A percentile compares a stretch with the other conserved stretches of the same genome.
Conservation (phyloP, 2,888 invertebrate genomes). For the Rhogogaster chlorosoma region DNA sequence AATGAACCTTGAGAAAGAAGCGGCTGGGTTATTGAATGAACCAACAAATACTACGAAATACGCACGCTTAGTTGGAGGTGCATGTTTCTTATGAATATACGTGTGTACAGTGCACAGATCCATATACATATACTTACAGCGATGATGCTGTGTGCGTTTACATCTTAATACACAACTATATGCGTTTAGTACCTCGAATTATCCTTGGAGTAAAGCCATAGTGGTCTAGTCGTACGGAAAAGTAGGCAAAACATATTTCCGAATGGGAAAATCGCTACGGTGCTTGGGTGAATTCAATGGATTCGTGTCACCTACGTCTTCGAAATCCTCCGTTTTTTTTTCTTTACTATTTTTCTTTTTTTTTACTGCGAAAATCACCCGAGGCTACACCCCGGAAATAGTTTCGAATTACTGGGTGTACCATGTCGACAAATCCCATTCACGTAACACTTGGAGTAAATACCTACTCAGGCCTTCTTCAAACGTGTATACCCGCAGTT, state of each 20-base stretch:
- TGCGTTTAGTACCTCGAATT: constrained; percentile 4
- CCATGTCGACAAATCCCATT: not conserved
- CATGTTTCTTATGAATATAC: not conserved
- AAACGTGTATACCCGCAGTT: not conserved
- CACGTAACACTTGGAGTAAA: constrained; percentile 6
- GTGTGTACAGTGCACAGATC: not conserved
- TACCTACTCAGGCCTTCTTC: not conserved
- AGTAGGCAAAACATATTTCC: constrained; percentile 24
- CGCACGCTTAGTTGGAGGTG: not conserved
- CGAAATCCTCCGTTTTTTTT: not conserved
- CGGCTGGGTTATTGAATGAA: constrained; percentile 39
- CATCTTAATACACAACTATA: not conserved
- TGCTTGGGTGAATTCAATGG: constrained; percentile 16
- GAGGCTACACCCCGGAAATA: constrained; percentile 25
- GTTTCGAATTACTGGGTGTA: constrained; percentile 33
- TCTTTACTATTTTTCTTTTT: not conserved
- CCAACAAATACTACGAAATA: constrained; percentile 44
- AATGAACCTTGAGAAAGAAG: constrained; percentile 37
- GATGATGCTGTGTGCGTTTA: not conserved
- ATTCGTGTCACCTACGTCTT: constrained; percentile 31
- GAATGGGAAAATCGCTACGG: constrained; percentile 20
- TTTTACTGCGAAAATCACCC: constrained; percentile 19
- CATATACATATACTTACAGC: not conserved
- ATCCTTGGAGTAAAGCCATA: constrained; percentile 15
- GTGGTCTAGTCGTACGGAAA: constrained; percentile 40